Percentiles rank a stretch among this genome's conserved stretches.
phyloP scores from a whole-genome alignment of 2,113 vertebrate species.

The Mellivora capensis region DNA sequence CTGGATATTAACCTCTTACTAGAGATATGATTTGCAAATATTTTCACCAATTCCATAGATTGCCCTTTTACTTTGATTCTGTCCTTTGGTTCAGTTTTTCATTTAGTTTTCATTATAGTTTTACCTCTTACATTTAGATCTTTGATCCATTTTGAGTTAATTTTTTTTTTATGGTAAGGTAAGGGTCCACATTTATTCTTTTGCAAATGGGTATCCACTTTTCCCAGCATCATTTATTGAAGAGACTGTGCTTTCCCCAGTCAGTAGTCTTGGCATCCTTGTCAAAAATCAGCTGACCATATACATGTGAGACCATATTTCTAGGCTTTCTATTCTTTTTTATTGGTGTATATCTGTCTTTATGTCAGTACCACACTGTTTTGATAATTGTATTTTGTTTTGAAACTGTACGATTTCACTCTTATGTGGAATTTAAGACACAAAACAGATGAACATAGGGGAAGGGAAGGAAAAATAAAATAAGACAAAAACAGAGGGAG shows the following conservation, averaged over 20 bases:
- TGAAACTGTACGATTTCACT: no score
- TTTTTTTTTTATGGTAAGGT: not conserved
- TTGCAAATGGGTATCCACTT: not conserved
- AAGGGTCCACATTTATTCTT: not conserved
- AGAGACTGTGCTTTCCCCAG: not conserved
- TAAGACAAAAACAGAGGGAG: no score
- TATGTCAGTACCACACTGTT: not conserved
- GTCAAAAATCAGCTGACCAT: not conserved
- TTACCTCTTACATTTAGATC: not conserved
- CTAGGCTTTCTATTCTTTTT: not conserved
- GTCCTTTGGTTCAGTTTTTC: not conserved
- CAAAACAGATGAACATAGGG: no score
- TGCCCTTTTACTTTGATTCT: not conserved
- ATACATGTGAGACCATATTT: not conserved
- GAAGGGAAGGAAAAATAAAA: no score
- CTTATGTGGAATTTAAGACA: no score
- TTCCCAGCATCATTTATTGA: not conserved
- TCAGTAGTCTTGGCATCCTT: not conserved
- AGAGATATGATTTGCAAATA: not conserved
- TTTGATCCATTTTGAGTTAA: not conserved
- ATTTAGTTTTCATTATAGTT: not conserved
- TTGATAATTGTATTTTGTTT: not conserved
- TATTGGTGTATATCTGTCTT: not conserved
- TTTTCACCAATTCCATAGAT: not conserved
- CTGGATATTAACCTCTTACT: not conserved